Evolutionary conservation across 1,140 invertebrate genomes (phyloP).

Genomic region (Geopemphigus sp.): DNA sequence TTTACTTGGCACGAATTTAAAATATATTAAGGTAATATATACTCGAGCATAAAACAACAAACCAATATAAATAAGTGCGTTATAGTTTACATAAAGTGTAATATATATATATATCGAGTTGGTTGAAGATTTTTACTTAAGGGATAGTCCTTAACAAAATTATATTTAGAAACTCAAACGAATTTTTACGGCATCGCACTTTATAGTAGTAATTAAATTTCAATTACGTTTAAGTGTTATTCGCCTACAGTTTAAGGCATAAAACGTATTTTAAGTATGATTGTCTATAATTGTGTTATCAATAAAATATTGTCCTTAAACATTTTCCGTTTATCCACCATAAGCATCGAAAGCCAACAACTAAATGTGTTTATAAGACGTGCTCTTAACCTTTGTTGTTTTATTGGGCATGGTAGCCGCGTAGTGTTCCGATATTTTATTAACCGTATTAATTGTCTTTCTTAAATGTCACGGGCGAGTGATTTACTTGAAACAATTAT

Average conservation of each 20-base stretch:
- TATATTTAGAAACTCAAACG: not conserved
- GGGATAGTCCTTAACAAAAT: not conserved
- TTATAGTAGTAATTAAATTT: conserved; percentile 25
- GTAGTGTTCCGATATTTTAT: not conserved
- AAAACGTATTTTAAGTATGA: not conserved
- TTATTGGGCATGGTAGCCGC: not conserved
- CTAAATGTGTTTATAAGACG: not conserved
- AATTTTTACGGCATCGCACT: not conserved
- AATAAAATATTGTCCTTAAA: not conserved
- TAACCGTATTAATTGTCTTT: conserved; percentile 17
- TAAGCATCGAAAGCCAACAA: not conserved
- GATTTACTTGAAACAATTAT: not conserved
- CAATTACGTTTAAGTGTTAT: not conserved
- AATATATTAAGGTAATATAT: not conserved
- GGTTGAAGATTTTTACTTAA: not conserved
- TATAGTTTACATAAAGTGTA: not conserved
- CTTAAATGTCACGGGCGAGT: not conserved
- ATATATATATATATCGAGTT: not conserved
- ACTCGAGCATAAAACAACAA: not conserved
- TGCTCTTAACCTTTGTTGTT: not conserved
- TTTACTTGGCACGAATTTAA: no score
- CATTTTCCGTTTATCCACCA: not conserved
- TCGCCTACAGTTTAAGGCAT: not conserved
- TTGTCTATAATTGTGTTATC: not conserved
- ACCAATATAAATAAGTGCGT: not conserved